Evolutionary conservation across 2,888 invertebrate genomes (phyloP).

Genomic region (Calameuta idolon): DNA sequence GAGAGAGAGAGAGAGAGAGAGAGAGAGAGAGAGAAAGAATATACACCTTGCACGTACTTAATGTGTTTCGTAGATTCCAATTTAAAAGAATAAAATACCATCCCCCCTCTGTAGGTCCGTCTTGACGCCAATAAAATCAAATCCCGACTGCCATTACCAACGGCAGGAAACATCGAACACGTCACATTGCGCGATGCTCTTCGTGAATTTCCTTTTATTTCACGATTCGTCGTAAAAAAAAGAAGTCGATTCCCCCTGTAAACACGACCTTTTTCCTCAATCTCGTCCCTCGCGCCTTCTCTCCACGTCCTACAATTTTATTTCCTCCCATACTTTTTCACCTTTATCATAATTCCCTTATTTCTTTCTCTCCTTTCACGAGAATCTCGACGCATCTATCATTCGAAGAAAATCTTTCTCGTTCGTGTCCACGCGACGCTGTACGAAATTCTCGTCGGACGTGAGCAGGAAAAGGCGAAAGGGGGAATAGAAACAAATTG

Average conservation of each 20-base stretch:
- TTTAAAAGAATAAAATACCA: conserved; percentile 12
- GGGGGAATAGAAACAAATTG: conserved; percentile 19
- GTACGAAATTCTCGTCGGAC: background rate
- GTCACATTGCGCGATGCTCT: background rate
- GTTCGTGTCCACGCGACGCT: background rate
- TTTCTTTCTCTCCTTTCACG: background rate
- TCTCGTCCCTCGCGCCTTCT: background rate
- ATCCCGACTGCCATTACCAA: background rate
- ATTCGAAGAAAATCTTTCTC: background rate
- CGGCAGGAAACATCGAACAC: background rate
- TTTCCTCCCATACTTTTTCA: background rate
- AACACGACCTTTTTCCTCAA: background rate
- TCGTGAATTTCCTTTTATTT: background rate
- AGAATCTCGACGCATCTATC: background rate
- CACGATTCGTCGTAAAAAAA: background rate
- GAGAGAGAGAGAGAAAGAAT: conserved; percentile 26
- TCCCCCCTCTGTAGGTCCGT: background rate
- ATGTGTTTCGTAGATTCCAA: conserved; percentile 54
- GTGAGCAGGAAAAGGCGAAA: conserved; percentile 24
- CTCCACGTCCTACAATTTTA: background rate
- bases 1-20: conserved; percentile 10
- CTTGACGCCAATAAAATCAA: background rate
- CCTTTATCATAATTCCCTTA: background rate
- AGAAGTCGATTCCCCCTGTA: background rate
- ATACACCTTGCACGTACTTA: conserved; percentile 45